phyloP scores from a whole-genome alignment of 2,888 invertebrate species.

The Ommatoiulus sabulosus region DNA sequence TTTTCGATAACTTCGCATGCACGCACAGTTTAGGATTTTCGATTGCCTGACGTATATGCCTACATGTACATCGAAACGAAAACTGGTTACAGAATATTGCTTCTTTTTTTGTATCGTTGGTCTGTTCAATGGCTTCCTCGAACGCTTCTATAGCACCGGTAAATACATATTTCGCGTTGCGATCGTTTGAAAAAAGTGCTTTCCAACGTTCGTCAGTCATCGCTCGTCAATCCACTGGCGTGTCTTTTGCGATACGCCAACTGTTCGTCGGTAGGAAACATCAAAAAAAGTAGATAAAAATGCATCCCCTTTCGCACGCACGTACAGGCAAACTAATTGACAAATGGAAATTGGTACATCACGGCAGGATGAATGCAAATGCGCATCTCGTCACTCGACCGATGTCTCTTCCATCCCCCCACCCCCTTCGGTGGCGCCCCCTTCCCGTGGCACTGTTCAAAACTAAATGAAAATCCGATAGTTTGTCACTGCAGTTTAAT shows the following conservation, averaged over 20 bases:
- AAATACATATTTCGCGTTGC: constrained; percentile 12
- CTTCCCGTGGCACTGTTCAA: not conserved
- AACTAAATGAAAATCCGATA: constrained; percentile 17
- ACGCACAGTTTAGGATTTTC: no score
- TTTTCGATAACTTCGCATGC: no score
- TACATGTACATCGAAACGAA: no score
- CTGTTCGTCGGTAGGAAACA: not conserved
- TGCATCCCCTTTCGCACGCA: constrained; percentile 2
- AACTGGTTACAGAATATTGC: not conserved
- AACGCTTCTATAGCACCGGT: not conserved
- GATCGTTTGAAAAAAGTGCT: not conserved
- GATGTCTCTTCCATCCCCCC: not conserved
- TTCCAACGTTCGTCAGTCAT: not conserved
- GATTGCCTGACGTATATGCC: no score
- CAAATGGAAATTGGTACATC: constrained; percentile 34
- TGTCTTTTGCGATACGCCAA: not conserved
- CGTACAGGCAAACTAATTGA: not conserved
- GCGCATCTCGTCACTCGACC: not conserved
- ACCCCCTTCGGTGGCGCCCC: not conserved
- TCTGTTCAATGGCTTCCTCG: not conserved
- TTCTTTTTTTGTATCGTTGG: not conserved
- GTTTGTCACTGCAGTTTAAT: constrained; percentile 25
- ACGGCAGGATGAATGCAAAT: not conserved
- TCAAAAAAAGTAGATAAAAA: constrained; percentile 26
- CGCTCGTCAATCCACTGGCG: not conserved